Evolutionary conservation across 2,888 invertebrate genomes (phyloP).

Genomic region (Drosophila pseudotalamancana): DNA sequence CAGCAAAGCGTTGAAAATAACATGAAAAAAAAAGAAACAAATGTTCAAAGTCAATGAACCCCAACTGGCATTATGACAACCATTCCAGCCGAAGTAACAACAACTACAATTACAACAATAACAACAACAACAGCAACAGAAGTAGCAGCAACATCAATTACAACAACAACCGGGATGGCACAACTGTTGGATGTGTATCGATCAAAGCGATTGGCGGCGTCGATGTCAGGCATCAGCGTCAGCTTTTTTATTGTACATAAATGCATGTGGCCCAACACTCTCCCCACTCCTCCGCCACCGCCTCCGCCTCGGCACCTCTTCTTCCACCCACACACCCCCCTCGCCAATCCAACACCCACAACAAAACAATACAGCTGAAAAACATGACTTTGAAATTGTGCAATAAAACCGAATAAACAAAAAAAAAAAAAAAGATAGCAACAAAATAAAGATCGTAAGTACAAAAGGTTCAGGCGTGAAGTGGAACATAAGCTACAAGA

Average conservation of each 20-base stretch:
- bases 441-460: slow-evolving; percentile 15
- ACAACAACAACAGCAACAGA: neutral
- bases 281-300: no score
- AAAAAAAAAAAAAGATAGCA: slow-evolving; percentile 22
- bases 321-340: no score
- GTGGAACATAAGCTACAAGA: neutral
- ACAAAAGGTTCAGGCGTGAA: slow-evolving; percentile 17
- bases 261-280: slow-evolving; percentile 18
- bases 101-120: slow-evolving; percentile 8
- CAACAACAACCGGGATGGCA: slow-evolving; percentile 34
- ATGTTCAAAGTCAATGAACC: slow-evolving; percentile 69
- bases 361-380: slow-evolving; percentile 20
- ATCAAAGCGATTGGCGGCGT: slow-evolving; percentile 48
- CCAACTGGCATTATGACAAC: slow-evolving; percentile 31
- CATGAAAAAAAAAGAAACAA: slow-evolving; percentile 47
- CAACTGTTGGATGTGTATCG: slow-evolving; percentile 45
- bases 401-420: slow-evolving; percentile 32
- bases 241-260: slow-evolving; percentile 34
- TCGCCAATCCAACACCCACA: slow-evolving; percentile 23
- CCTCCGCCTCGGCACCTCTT: no score
- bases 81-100: slow-evolving; percentile 8
- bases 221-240: slow-evolving; percentile 7
- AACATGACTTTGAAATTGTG: slow-evolving; percentile 62
- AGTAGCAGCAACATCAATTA: slow-evolving; percentile 7
- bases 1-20: slow-evolving; percentile 38